Percentiles rank a stretch among this genome's conserved stretches.
These are phyloP conservation scores for Ardeotis arabs DNA, from an alignment of 2,113 vertebrate genomes.

Conservation along the genomic window DNA sequence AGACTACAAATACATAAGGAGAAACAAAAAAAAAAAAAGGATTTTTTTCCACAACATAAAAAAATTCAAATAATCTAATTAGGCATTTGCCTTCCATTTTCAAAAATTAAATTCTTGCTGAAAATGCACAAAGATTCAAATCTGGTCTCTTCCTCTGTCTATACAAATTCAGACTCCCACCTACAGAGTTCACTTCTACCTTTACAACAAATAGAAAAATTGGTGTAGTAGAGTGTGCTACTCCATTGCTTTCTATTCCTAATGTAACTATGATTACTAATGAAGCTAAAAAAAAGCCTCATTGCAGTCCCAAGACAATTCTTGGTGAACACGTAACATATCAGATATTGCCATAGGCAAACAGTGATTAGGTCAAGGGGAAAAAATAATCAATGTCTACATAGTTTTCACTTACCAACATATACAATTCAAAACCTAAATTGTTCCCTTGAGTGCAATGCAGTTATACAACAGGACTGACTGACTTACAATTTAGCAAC, in stretches of 20 bases:
- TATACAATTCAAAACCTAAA: conserved; percentile 71
- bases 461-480: conserved; percentile 60
- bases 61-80: not conserved
- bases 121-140: not conserved
- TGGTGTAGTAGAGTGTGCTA: not conserved
- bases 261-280: conserved; percentile 62
- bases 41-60: not conserved
- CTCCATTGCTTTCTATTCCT: not conserved
- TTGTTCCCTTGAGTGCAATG: conserved; percentile 69
- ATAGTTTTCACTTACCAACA: conserved; percentile 71
- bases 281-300: conserved; percentile 32
- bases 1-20: not conserved
- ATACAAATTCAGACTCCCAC: not conserved
- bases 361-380: conserved; percentile 66
- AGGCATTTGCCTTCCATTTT: not conserved
- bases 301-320: conserved; percentile 48
- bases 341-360: conserved; percentile 67
- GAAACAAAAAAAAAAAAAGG: not conserved
- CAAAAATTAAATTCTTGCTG: not conserved
- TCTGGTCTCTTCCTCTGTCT: not conserved
- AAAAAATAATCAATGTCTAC: conserved; percentile 74
- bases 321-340: conserved; percentile 44
- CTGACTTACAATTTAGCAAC: conserved; percentile 69
- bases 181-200: not conserved
- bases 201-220: not conserved